These are phyloP conservation scores for Caenorhabditis drosophilae DNA, from an alignment of 2,888 invertebrate species.

Conservation along the genomic window DNA sequence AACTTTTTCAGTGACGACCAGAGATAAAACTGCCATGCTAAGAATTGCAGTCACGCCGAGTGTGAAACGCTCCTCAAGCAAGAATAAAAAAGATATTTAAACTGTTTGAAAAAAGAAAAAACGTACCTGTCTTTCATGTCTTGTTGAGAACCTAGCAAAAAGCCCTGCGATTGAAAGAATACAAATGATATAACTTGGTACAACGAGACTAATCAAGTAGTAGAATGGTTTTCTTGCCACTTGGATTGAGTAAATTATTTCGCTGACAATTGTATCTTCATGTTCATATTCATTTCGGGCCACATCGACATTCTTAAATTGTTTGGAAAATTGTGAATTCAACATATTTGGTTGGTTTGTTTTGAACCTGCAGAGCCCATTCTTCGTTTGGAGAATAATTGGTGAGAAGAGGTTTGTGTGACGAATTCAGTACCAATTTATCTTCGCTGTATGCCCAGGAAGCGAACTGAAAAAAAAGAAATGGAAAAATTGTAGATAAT, in stretches of 20 bases:
- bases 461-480: constrained; percentile 48
- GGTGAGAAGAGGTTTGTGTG: constrained; percentile 44
- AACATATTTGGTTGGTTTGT: background rate
- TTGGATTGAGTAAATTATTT: constrained; percentile 50
- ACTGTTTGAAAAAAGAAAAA: background rate
- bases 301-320: constrained; percentile 46
- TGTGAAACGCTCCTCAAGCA: constrained; percentile 62
- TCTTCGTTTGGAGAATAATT: constrained; percentile 60
- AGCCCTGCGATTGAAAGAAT: constrained; percentile 57
- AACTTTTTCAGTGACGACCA: constrained; percentile 63
- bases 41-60: constrained; percentile 63
- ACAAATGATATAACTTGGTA: constrained; percentile 62
- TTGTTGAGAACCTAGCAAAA: constrained; percentile 59
- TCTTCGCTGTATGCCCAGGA: constrained; percentile 61
- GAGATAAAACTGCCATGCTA: constrained; percentile 58
- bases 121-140: constrained; percentile 55
- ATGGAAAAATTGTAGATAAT: too few species aligned
- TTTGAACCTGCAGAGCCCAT: constrained; percentile 57
- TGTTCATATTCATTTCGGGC: constrained; percentile 47
- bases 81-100: constrained; percentile 8
- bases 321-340: constrained; percentile 1
- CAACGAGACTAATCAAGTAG: constrained; percentile 55
- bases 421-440: constrained; percentile 51
- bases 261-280: constrained; percentile 52
- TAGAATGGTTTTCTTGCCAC: constrained; percentile 58